These are phyloP conservation scores for Ganaspis brasiliensis DNA, from an alignment of 2,888 invertebrate species.

Conservation along the genomic window DNA sequence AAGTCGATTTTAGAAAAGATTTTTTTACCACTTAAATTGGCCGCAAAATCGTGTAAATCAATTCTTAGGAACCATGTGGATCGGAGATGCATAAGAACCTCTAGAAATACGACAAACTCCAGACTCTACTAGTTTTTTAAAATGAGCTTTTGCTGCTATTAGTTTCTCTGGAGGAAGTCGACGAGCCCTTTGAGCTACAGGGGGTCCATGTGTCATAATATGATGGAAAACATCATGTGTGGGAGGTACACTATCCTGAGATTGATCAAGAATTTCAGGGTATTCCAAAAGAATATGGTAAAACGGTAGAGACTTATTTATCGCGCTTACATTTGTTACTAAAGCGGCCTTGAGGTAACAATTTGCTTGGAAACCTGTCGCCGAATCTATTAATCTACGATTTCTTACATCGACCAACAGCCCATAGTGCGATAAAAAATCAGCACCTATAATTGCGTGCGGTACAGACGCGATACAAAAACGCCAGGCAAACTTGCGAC, in stretches of 20 bases:
- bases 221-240: neutral
- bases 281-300: neutral
- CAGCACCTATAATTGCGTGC: neutral
- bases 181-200: neutral
- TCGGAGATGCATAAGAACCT: neutral
- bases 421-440: neutral
- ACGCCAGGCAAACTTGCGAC: neutral
- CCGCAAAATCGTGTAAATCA: neutral
- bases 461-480: constrained; percentile 10
- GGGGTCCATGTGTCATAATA: neutral
- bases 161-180: neutral
- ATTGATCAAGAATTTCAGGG: neutral
- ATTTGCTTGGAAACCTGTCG: neutral
- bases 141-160: neutral
- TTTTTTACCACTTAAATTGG: neutral
- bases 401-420: neutral
- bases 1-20: neutral
- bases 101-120: neutral
- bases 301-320: neutral
- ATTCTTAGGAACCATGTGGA: neutral
- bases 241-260: neutral
- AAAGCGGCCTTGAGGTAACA: neutral
- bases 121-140: neutral
- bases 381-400: neutral
- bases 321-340: neutral